Percentiles rank a stretch among this genome's conserved stretches.
These are phyloP conservation scores for Paradoxurus hermaphroditus DNA, from an alignment of 2,113 vertebrate species.

Conservation along the genomic window DNA sequence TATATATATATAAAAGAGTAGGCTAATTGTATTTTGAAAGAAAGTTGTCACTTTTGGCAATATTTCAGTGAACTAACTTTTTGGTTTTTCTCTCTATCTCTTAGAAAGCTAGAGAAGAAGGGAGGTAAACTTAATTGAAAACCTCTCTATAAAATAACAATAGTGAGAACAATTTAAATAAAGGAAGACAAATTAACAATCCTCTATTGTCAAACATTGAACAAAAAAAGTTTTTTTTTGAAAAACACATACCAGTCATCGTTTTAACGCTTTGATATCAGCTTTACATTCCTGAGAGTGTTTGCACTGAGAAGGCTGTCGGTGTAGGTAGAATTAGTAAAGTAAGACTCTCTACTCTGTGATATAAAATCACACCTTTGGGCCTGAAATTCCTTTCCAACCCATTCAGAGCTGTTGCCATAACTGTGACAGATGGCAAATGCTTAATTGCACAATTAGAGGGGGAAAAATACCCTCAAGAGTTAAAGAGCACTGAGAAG, in stretches of 20 bases:
- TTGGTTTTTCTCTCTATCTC: background rate
- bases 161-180: background rate
- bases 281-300: background rate
- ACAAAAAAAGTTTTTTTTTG: background rate
- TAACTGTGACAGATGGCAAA: constrained; percentile 1
- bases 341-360: background rate
- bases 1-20: background rate
- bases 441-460: background rate
- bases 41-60: background rate
- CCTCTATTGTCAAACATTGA: background rate
- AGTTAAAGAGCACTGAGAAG: background rate
- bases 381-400: background rate
- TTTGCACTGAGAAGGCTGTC: background rate
- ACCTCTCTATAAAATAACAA: background rate
- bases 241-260: background rate
- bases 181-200: background rate
- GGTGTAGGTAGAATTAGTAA: background rate
- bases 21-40: background rate
- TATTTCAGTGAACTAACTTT: background rate
- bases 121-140: background rate
- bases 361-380: background rate
- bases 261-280: background rate
- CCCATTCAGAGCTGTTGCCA: background rate
- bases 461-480: background rate
- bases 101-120: background rate